Evolutionary conservation across 2,113 vertebrate species (phyloP), one percentile per base, ranked within the genome.

Genomic region (Colistium nudipinnis): DNA sequence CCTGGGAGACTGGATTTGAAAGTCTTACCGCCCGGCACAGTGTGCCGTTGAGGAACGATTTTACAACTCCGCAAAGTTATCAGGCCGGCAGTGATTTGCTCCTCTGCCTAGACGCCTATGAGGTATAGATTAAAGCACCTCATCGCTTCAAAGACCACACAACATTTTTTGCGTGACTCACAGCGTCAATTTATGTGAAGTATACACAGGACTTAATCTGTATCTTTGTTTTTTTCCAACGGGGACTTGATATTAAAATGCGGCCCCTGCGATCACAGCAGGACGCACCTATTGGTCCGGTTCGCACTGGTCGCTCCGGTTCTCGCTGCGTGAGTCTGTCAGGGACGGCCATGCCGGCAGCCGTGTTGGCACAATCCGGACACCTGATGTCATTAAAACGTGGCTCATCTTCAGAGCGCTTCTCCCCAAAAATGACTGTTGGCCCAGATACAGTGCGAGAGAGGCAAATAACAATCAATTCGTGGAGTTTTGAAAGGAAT

Each of bases 1-100:
- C 63, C 56, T 61, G 64, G 53, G 67, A 60, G 65, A 82, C 69
- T 60, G 45, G 31, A 65, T 33, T 47, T 41, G 67, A 41, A 76
- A 31, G 7, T 33, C 27, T 60, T 25, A 70, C 79, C 70, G 62
- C n/a, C 25, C 20, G 35, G 70, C 39, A 62, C 57, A 27, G 43
- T 25, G 52, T 30, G 41, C 76, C 57, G 75, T 20, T 44, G 70
- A 82, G 74, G 68, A 27, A 30, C 56, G 60, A 55, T 62, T 85
- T 78, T 64, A 62, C 68, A 72, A 80, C 61, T 49, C 44, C 28
- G 45, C 30, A 39, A 43, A 59, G 35, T 62, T 22, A 45, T 43
- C 14, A 16, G 10, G 13, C 69, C 68, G 75, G 65, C 70, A 52
- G 22, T 43, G 75, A 78, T 47, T 31, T 44, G 51, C 51, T 72